These are phyloP conservation scores for Hypena proboscidalis DNA, from an alignment of 2,888 invertebrate genomes.

Conservation along the genomic window DNA sequence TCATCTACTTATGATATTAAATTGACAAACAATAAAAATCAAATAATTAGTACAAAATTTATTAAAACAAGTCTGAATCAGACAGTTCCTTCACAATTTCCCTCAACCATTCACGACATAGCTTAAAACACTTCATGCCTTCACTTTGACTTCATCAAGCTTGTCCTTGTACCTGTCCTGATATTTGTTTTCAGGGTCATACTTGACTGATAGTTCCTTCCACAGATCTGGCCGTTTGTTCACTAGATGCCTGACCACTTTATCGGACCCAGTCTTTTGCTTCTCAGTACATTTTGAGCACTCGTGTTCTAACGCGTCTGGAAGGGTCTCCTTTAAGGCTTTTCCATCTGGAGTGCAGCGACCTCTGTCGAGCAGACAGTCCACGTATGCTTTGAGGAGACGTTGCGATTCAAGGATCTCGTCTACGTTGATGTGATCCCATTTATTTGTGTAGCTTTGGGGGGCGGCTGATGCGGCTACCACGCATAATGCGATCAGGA, in stretches of 20 bases:
- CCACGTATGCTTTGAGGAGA: conserved; percentile 88
- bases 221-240: conserved; percentile 89
- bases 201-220: conserved; percentile 88
- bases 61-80: too few relatives aligned
- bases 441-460: conserved; percentile 89
- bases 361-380: conserved; percentile 87
- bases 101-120: conserved; percentile 16
- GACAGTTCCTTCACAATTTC: conserved; percentile 24
- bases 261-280: conserved; percentile 83
- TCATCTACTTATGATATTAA: too few relatives aligned
- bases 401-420: conserved; percentile 88
- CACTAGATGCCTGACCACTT: conserved; percentile 88
- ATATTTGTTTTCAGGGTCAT: conserved; percentile 89
- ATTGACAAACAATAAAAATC: too few relatives aligned
- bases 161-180: conserved; percentile 86
- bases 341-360: conserved; percentile 89
- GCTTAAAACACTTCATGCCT: neutral
- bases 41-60: too few relatives aligned
- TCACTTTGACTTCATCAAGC: conserved; percentile 58
- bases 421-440: conserved; percentile 89
- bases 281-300: conserved; percentile 89
- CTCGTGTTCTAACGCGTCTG: conserved; percentile 89
- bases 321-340: conserved; percentile 85
- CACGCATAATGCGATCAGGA: conserved; percentile 66
- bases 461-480: conserved; percentile 64